These are phyloP conservation scores for Gallinago media DNA, from an alignment of 2,113 vertebrate genomes.

Conservation along the genomic window DNA sequence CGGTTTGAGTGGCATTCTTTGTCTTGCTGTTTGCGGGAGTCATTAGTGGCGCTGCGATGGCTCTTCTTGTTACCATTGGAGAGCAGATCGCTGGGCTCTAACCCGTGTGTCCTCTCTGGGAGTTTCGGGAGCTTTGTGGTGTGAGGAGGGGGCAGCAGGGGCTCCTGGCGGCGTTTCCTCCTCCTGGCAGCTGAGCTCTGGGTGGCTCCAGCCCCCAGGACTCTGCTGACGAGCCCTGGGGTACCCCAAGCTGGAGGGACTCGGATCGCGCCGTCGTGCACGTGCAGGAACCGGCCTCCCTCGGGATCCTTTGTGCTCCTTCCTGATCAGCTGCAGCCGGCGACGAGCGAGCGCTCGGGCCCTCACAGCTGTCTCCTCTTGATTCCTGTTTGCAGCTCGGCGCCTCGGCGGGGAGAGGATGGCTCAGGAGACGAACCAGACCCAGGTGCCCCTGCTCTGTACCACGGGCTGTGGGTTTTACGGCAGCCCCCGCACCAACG, in stretches of 20 bases:
- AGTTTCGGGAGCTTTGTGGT: neutral
- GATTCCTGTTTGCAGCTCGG: neutral
- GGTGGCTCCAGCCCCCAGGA: neutral
- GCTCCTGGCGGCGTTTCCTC: neutral
- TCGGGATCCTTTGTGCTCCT: conserved; percentile 31
- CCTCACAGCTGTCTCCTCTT: neutral
- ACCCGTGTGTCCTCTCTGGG: rapidly evolving
- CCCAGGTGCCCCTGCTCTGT: conserved; percentile 91
- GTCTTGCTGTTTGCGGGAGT: neutral
- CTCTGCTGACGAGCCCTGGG: neutral
- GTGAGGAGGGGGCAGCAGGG: rapidly evolving
- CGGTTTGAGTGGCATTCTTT: neutral
- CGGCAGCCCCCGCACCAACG: conserved; percentile 90
- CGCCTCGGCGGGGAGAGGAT: conserved; percentile 71
- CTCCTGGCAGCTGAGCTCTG: neutral
- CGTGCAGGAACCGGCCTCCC: neutral
- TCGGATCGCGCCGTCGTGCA: neutral
- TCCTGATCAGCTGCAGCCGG: neutral
- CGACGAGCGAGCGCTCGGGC: rapidly evolving
- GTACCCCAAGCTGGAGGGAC: neutral
- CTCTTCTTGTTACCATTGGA: neutral
- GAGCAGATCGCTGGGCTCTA: neutral
- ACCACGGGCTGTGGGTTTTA: conserved; percentile 91
- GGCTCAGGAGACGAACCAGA: conserved; percentile 93
- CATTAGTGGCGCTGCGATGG: neutral